Evolutionary conservation across 64 coral and sea anemone genomes (phyloP).

Genomic region (Pachyseris speciosa): DNA sequence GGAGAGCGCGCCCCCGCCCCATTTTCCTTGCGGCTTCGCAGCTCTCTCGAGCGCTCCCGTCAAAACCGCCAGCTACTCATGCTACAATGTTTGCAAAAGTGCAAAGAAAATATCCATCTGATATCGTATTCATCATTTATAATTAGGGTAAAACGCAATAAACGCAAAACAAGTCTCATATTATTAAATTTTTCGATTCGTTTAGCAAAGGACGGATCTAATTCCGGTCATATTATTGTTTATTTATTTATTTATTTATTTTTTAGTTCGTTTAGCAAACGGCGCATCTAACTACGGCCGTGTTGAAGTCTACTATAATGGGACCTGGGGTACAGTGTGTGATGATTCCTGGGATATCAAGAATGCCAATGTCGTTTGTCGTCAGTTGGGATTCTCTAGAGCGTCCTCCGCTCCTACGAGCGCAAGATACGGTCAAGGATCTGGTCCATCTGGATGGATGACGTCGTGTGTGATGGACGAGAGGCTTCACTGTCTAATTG

Average conservation of each 20-base stretch:
- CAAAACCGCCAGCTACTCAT: no score
- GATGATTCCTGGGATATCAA: neutral
- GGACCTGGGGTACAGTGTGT: conserved; percentile 20
- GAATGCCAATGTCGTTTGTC: conserved; percentile 48
- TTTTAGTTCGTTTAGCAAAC: neutral
- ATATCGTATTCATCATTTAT: no score
- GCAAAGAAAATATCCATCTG: no score
- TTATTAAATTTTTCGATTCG: no score
- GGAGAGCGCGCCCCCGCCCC: no score
- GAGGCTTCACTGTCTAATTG: neutral
- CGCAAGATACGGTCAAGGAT: neutral
- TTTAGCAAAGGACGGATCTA: no score
- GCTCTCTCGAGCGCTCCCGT: no score
- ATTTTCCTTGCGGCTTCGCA: no score
- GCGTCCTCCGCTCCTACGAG: neutral
- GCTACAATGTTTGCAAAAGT: no score
- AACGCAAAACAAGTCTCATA: no score
- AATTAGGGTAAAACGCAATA: no score
- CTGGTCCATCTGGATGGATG: conserved; percentile 2
- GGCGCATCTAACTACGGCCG: neutral
- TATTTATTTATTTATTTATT: neutral
- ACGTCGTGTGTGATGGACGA: neutral
- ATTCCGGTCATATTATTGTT: no score
- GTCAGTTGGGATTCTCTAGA: conserved; percentile 37
- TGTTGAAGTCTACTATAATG: conserved; percentile 36